Base-by-base conservation (phyloP, 2,113 vertebrate species). In the human region DNA sequence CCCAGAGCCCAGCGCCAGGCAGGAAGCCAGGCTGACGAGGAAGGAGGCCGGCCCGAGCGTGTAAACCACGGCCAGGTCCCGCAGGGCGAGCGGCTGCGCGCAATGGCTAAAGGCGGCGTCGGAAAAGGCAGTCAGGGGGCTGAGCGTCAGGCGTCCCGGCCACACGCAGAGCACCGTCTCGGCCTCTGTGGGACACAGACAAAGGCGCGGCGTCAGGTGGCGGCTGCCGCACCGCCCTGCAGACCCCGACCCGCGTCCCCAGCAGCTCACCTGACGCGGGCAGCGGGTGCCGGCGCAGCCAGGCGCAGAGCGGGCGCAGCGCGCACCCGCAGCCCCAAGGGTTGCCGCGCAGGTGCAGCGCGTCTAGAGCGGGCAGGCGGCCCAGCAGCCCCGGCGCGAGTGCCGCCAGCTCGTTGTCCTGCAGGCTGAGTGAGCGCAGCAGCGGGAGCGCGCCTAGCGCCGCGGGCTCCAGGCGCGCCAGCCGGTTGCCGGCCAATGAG, bases 241-340 rank as follows among this genome's bases (percentile, higher is more conserved):
- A 4, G 43, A 20, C 14, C 52, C 75, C 10, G 12, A 22, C 97
- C 89, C 94, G 98, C 11, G n/a, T 87, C 98, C 98, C 35, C 27
- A 45, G 1, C 27, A 20, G 94, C 89, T 97, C 78, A 99, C 99
- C 99, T 98, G 18, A 84, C 14, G 98, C 95, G 57, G 97, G 97
- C 6, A 92, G 88, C n/a, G 89, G 97, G 97, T 99, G 98, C 50
- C 76, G 35, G 23, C 75, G 96, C 40, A 99, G 98, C 99, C 99
- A 99, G 94, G 45, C 70, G 89, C 98, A 98, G 90, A 99, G 98
- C 18, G 98, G 97, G 48, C 98, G 98, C 97, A 99, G 98, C 23
- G 57, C 23, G n/a, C 99, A 99, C 88, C 97, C 97, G 92, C 99
- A 99, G 27, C 73, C 95, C 99, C 99, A 99, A 32, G 98, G 98